Percentiles rank a stretch among this genome's conserved stretches.
These are phyloP conservation scores for Indri indri DNA, from an alignment of 2,113 vertebrate genomes.

Conservation along the genomic window DNA sequence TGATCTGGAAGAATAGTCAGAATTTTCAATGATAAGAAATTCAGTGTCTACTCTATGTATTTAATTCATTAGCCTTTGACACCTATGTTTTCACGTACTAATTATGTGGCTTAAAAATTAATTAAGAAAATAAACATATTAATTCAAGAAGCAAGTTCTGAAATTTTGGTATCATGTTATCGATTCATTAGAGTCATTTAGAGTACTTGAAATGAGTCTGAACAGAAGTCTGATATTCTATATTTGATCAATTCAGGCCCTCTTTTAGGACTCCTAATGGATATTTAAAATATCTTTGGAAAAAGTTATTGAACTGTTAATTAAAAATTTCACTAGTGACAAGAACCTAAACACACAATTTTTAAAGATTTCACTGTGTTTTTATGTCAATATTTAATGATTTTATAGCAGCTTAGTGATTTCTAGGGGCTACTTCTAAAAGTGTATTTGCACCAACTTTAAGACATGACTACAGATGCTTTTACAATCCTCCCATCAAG, in stretches of 20 bases:
- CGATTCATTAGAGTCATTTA: neutral
- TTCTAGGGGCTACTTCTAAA: too few relatives aligned
- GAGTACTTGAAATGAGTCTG: neutral
- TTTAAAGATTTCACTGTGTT: too few relatives aligned
- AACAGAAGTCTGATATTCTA: neutral
- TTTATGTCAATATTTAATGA: too few relatives aligned
- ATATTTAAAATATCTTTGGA: too few relatives aligned
- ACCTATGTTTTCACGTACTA: neutral
- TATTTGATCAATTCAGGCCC: neutral
- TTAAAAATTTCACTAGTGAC: too few relatives aligned
- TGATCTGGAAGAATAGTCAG: neutral
- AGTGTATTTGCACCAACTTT: too few relatives aligned
- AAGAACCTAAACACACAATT: too few relatives aligned
- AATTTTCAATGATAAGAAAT: neutral
- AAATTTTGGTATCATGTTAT: neutral
- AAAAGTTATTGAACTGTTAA: too few relatives aligned
- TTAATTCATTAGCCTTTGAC: neutral
- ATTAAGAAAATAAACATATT: neutral
- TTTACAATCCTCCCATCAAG: too few relatives aligned
- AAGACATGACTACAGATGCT: too few relatives aligned
- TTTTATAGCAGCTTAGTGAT: too few relatives aligned
- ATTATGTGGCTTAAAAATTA: neutral
- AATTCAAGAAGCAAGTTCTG: neutral
- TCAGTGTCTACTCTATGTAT: neutral
- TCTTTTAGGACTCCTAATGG: neutral